Conservation (phyloP, 1,140 invertebrate species). For the Camponotus vicinus region DNA sequence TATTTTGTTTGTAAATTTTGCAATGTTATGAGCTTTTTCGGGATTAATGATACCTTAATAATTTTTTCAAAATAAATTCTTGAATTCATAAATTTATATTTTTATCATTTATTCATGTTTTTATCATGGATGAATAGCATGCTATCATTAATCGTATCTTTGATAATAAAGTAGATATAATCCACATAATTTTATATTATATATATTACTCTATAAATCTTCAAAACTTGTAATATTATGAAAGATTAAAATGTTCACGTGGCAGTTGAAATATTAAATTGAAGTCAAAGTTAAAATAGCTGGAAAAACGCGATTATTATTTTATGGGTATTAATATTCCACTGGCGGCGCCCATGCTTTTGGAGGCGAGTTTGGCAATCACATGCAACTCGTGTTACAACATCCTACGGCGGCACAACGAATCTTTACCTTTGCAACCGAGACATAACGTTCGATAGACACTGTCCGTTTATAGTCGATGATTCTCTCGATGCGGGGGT, state of each 20-base stretch:
- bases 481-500: conserved; percentile 72
- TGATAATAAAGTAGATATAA: neutral
- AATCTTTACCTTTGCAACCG: conserved; percentile 31
- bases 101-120: too few relatives aligned
- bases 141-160: neutral
- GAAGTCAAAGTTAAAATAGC: neutral
- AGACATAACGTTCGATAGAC: conserved; percentile 62
- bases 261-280: neutral
- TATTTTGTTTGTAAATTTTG: neutral
- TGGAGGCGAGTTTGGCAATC: conserved; percentile 1
- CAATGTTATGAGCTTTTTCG: neutral
- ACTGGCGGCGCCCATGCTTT: conserved; percentile 4
- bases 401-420: conserved; percentile 13
- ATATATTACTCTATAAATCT: neutral
- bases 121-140: neutral
- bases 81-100: neutral
- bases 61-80: conserved; percentile 1
- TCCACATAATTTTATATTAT: neutral
- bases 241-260: neutral
- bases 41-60: neutral
- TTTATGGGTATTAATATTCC: neutral
- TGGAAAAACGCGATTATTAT: neutral
- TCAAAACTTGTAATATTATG: neutral
- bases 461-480: conserved; percentile 66
- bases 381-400: neutral